Evolutionary conservation across 2,113 vertebrate genomes (phyloP).

Genomic region (Epinephelus moara): DNA sequence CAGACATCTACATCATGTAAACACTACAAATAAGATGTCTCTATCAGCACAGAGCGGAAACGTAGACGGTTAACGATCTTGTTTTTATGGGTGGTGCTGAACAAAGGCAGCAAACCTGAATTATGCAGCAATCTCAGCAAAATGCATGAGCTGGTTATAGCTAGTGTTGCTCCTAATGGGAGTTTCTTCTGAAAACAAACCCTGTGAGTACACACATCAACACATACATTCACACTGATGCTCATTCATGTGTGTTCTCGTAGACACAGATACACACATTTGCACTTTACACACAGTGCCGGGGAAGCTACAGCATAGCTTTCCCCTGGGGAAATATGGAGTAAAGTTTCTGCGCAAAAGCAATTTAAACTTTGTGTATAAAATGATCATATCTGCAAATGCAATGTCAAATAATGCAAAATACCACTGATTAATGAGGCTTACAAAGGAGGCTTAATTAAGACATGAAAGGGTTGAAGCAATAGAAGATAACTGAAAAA

Average conservation of each 20-base stretch:
- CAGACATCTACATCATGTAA: conserved; percentile 69
- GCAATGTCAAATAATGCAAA: conserved; percentile 58
- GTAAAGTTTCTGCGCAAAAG: conserved; percentile 60
- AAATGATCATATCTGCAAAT: conserved; percentile 62
- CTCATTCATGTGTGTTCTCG: not conserved
- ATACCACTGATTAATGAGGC: conserved; percentile 46
- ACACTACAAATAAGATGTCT: conserved; percentile 69
- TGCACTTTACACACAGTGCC: not conserved
- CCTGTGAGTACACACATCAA: not conserved
- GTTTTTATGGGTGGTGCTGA: conserved; percentile 54
- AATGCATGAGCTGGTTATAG: conserved; percentile 46
- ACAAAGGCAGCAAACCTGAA: conserved; percentile 52
- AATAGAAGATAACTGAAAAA: conserved; percentile 57
- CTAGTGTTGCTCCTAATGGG: conserved; percentile 21
- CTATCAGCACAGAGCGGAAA: conserved; percentile 44
- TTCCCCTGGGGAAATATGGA: conserved; percentile 59
- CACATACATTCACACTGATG: not conserved
- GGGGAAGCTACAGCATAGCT: not conserved
- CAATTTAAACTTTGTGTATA: conserved; percentile 68
- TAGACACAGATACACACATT: conserved; percentile 20
- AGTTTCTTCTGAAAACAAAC: conserved; percentile 32
- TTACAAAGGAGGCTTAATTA: conserved; percentile 58
- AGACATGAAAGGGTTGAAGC: conserved; percentile 53
- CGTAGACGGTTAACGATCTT: conserved; percentile 49
- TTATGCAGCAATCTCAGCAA: conserved; percentile 55